These are phyloP conservation scores for Drosophila recens DNA, from an alignment of 2,888 invertebrate species.

Conservation along the genomic window DNA sequence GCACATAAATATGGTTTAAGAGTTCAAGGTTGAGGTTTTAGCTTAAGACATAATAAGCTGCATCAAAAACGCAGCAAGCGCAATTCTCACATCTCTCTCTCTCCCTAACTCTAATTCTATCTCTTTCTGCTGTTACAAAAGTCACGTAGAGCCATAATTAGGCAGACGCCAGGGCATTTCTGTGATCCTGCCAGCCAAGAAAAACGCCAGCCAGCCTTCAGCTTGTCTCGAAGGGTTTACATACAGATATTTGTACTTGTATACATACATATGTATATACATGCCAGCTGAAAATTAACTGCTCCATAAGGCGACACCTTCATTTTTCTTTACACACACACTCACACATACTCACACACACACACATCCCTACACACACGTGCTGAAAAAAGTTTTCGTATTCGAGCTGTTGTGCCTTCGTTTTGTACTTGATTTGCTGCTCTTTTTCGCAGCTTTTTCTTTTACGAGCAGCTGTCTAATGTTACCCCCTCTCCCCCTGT, in stretches of 20 bases:
- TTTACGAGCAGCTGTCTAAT: constrained; percentile 73
- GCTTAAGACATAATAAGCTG: constrained; percentile 35
- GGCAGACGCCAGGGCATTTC: constrained; percentile 43
- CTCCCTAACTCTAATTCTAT: neutral
- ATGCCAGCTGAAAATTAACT: constrained; percentile 57
- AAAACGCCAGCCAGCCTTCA: constrained; percentile 15
- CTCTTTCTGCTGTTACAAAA: constrained; percentile 16
- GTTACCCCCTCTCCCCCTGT: constrained; percentile 11
- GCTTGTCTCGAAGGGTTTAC: constrained; percentile 17
- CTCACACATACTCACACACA: constrained; percentile 1
- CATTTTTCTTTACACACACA: constrained; percentile 43
- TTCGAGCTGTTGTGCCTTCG: constrained; percentile 30
- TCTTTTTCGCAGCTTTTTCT: constrained; percentile 42
- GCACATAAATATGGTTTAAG: constrained; percentile 63
- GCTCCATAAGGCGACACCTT: constrained; percentile 67
- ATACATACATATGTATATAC: no score
- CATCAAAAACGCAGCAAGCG: constrained; percentile 53
- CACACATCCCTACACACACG: constrained; percentile 24
- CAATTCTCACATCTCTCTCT: constrained; percentile 7
- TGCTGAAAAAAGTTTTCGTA: constrained; percentile 55
- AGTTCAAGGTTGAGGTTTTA: constrained; percentile 55
- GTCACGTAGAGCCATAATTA: constrained; percentile 77
- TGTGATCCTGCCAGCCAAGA: constrained; percentile 2
- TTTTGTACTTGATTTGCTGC: constrained; percentile 72
- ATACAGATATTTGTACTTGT: constrained; percentile 9